Evolutionary conservation across 1,140 invertebrate species (phyloP).

Genomic region (Trachymyrmex septentrionalis): DNA sequence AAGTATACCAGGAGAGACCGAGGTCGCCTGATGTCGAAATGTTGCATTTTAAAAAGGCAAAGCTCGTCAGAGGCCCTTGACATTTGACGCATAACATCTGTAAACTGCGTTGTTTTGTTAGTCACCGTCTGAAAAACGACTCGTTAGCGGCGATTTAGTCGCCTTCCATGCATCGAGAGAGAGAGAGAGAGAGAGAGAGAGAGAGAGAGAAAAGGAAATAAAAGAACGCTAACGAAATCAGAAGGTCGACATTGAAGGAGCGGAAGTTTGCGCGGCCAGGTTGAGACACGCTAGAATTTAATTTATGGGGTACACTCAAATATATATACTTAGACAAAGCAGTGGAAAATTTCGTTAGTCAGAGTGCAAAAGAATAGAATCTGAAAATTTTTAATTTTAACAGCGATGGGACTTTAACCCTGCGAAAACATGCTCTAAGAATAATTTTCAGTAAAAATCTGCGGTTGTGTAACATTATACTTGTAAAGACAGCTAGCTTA

Average conservation of each 20-base stretch:
- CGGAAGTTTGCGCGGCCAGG: not conserved
- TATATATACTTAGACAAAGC: constrained; percentile 28
- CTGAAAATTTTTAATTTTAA: constrained; percentile 19
- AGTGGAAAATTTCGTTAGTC: constrained; percentile 1
- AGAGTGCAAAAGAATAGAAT: not conserved
- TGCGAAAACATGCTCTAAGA: not conserved
- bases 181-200: not conserved
- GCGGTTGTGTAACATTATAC: not conserved
- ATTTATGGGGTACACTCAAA: constrained; percentile 13
- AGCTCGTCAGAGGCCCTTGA: constrained; percentile 34
- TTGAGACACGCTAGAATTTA: constrained; percentile 10
- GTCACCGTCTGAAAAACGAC: constrained; percentile 28
- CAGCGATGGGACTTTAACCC: not conserved
- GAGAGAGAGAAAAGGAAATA: not conserved
- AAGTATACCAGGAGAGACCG: constrained; percentile 6
- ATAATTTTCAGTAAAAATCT: not conserved
- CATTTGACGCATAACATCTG: constrained; percentile 17
- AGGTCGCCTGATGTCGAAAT: constrained; percentile 11
- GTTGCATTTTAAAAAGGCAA: constrained; percentile 61
- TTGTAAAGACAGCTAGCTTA: not conserved
- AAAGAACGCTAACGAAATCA: constrained; percentile 1
- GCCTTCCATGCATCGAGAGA: not conserved
- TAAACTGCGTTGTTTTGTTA: constrained; percentile 47
- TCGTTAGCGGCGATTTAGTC: constrained; percentile 47
- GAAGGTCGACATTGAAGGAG: constrained; percentile 27